phyloP scores from a whole-genome alignment of 2,113 vertebrate genomes.

The Lepus americanus region DNA sequence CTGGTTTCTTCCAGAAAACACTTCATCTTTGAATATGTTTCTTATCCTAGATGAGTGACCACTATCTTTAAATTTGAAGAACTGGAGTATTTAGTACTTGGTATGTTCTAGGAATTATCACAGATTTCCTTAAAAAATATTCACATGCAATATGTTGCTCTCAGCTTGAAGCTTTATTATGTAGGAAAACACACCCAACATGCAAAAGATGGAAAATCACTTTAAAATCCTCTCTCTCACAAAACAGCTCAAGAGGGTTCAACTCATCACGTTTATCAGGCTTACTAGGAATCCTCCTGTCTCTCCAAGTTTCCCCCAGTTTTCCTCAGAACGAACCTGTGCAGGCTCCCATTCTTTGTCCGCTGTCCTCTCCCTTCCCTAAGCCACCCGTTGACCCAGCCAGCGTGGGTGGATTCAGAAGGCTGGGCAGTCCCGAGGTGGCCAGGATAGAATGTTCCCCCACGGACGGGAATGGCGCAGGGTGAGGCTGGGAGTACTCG shows the following conservation, averaged over 20 bases:
- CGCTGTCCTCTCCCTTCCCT: not conserved
- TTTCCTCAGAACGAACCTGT: not conserved
- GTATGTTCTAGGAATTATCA: not conserved
- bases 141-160: not conserved
- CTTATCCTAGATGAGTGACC: not conserved
- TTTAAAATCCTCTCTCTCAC: constrained; percentile 13
- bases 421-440: not conserved
- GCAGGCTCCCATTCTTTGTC: not conserved
- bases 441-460: not conserved
- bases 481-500: not conserved
- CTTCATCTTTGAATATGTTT: not conserved
- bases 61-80: not conserved
- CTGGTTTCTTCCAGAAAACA: not conserved
- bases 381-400: not conserved
- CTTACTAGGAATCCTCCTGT: not conserved
- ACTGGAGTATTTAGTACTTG: not conserved
- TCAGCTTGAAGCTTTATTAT: not conserved
- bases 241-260: not conserved
- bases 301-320: not conserved
- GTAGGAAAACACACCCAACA: not conserved
- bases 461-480: not conserved
- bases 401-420: not conserved
- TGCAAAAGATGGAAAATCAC: not conserved
- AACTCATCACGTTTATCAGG: not conserved
- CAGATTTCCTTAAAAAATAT: not conserved